Evolutionary conservation across 2,888 invertebrate genomes (phyloP), one percentile per base, ranked within the genome.

Genomic region (Caenorhabditis sp.): DNA sequence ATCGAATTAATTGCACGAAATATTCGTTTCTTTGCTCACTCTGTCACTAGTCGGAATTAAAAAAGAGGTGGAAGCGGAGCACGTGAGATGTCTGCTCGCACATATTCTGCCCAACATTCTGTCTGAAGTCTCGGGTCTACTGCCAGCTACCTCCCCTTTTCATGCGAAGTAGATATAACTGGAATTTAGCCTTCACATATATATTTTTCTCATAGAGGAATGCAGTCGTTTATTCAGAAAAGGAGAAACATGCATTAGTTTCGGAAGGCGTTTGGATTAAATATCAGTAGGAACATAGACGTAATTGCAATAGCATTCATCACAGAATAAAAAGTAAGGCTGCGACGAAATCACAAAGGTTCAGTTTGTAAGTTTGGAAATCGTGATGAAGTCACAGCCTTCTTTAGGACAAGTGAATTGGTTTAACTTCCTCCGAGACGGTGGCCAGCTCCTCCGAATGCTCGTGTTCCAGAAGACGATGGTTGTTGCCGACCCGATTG

Each of bases 381-480:
- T 39, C 66, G 26, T 50, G 58, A 41, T 41, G 17, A 58, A 39
- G 30, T 66, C 66, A 41, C n/a, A 46, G 41, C 58, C 30, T 22
- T 39, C 55, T 55, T 8, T 50, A 2, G 15, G 39, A 41, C 35
- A 48, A 56, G 39, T 56, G 15, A 35, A 9, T 11, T 11, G 6
- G n/a, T n/a, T 35, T 52, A 76, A 24, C 70, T 70, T 15, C 70
- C 71, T 7, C 78, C 78, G 24, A 80, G 68, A 41, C 75, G 71
- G 52, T 78, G 78, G 17, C 80, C 80, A 37, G 68, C 20, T 22
- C 80, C 80, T n/a, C 58, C 48, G 41, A 76, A 76, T 11, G 75
- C n/a, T 43, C 65, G 45, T 43, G 65, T 41, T n/a, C 52, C 39
- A 13, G 66, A 27, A 26, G 30, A 8, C 26, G 61, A 30, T 50